Base-by-base conservation (phyloP, 1,140 invertebrate species). In the Drosophila lacteicornis region DNA sequence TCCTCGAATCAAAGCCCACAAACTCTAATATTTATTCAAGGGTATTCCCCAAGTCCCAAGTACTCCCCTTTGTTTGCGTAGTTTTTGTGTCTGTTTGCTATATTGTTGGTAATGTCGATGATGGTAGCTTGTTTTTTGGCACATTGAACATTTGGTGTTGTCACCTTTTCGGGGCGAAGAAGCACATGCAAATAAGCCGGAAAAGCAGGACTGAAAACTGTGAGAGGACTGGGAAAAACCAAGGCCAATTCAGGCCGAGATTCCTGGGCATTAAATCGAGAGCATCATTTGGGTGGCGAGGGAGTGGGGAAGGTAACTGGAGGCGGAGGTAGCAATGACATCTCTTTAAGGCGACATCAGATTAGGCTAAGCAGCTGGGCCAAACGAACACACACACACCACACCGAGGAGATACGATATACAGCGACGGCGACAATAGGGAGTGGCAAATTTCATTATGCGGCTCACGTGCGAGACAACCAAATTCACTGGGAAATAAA, bases 381-480 rank as follows among this genome's bases (percentile, higher is more conserved):
- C 66, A 71, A 81, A 51, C 80, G 77, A 43, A 66, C 38, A 66
- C 50, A 67, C 30, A 70, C 58, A 65, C 19, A 8, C 61, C 57
- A 63, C 43, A 68, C 30, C 45, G 9, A 17, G 51, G 45, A 57
- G 55, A 46, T 59, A 45, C 59, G 50, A 45, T 36, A 67, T 55
- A 51, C 46, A 69, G 5, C 36, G 12, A 80, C 53, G 42, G 57
- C 50, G 56, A 82, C 62, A 79, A 77, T 80, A 80, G 80, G 82
- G 82, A 86, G 87, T 86, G 79, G 82, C 67, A 73, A 80, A 82
- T 83, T 91, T 91, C 78, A 81, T 91, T 91, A 91, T 91, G 87
- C 87, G 65, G 82, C 87, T 91, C 87, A 91, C 87, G 87, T 91
- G 87, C 87, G 83, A 91, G 87, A 91, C 87, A 91, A 91, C 87